Evolutionary conservation across 2,113 vertebrate genomes (phyloP).

Genomic region (Mesoclemmys tuberculata): DNA sequence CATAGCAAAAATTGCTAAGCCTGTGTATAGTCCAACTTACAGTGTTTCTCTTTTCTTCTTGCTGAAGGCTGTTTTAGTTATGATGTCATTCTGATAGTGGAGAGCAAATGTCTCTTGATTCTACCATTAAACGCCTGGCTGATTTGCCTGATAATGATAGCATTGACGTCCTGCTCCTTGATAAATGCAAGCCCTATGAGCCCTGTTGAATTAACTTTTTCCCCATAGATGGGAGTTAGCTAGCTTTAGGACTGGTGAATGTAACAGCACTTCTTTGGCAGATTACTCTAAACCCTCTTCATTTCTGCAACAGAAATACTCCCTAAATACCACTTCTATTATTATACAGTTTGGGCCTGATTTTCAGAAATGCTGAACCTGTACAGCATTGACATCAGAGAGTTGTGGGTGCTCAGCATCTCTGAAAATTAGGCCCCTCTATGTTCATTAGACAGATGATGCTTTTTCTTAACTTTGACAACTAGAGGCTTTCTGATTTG

Average conservation of each 20-base stretch:
- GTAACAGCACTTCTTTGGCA: conserved; percentile 32
- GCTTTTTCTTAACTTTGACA: conserved; percentile 58
- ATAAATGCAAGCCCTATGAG: conserved; percentile 81
- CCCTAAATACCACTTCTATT: background rate
- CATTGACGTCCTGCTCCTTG: conserved; percentile 83
- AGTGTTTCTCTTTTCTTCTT: conserved; percentile 71
- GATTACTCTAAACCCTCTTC: conserved; percentile 33
- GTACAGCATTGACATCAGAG: conserved; percentile 38
- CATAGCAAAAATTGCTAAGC: conserved; percentile 35
- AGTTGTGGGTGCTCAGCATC: conserved; percentile 46
- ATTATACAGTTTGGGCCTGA: conserved; percentile 32
- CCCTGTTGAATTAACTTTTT: conserved; percentile 82
- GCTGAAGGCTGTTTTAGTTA: conserved; percentile 86
- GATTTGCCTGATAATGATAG: conserved; percentile 90
- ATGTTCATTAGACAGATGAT: conserved; percentile 31
- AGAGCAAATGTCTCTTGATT: conserved; percentile 92
- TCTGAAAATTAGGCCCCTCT: conserved; percentile 33
- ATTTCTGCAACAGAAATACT: background rate
- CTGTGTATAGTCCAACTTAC: conserved; percentile 43
- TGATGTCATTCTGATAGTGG: conserved; percentile 91
- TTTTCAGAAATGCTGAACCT: conserved; percentile 26
- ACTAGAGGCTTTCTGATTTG: conserved; percentile 51
- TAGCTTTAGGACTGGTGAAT: conserved; percentile 46
- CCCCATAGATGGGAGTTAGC: conserved; percentile 60
- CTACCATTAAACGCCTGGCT: conserved; percentile 90